Base-by-base conservation (phyloP, 2,797 vertebrate genomes). In the Rhabdomys pumilio region DNA sequence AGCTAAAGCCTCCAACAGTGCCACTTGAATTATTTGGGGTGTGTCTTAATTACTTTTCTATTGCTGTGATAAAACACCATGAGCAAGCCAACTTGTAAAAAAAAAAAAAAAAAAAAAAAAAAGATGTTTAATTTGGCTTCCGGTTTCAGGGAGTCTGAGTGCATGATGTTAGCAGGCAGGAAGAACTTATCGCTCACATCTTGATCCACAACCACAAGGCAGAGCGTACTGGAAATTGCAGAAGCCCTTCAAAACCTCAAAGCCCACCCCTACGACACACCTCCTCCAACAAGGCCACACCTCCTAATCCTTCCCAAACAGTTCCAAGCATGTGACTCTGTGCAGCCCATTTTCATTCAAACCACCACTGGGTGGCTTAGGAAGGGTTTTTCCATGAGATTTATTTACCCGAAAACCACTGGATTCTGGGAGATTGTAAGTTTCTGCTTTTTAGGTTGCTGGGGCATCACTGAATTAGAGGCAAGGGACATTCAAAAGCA, bases 1-100 rank as follows among this genome's bases (percentile, higher is more conserved):
- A 67, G n/a, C 76, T 4, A 4, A 20, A 31, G 44, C 61, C 10
- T 13, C 0, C 10, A 26, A 0, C 4, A 8, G 31, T 24, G 17
- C n/a, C 17, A 22, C 63, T 55, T 3, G 15, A 24, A 82, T 67
- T 10, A 8, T n/a, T 89, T 75, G 0, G 34, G 5, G 53, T 13
- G 13, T 53, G 31, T 53, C 63, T 69, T 86, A 26, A 22, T 86
- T 67, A 24, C 1, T n/a, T 44, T 47, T 63, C 34, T 69, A 11
- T 69, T 53, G 44, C 47, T 86, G 84, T 38, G 47, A 53, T 86
- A 53, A 69, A 69, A 24, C 22, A 10, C 6, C 3, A 17, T 53
- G 61, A 69, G 20, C 13, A 69, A 26, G 63, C 11, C 24, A 31
- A 47, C 1, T 50, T 67, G 20, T 20, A 61, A 61, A 61, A 29